These are phyloP conservation scores for Ephialtes manifestator DNA, from an alignment of 2,888 invertebrate species.

Conservation along the genomic window DNA sequence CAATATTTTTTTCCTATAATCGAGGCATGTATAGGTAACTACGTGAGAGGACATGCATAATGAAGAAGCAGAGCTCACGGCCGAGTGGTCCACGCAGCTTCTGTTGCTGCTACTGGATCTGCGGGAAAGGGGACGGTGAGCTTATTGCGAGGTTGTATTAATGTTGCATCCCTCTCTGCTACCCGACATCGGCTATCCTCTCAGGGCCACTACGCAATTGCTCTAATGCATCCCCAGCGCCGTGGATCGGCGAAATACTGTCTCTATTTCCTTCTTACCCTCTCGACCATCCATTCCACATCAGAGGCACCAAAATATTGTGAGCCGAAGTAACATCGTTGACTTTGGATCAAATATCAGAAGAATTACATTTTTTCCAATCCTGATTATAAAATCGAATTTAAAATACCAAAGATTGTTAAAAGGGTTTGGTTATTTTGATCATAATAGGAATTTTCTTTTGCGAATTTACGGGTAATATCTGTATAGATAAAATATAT, in stretches of 20 bases:
- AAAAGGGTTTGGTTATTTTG: no score
- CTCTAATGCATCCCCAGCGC: conserved; percentile 78
- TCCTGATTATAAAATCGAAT: background rate
- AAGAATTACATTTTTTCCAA: no score
- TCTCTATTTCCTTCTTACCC: conserved; percentile 67
- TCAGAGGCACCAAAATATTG: conserved; percentile 37
- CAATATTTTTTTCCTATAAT: conserved; percentile 60
- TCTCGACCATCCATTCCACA: conserved; percentile 59
- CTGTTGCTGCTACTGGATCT: conserved; percentile 55
- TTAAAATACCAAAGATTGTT: background rate
- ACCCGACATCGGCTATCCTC: conserved; percentile 77
- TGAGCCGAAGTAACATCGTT: background rate
- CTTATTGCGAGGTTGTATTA: conserved; percentile 76
- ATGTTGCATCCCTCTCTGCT: conserved; percentile 77
- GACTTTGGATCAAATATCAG: background rate
- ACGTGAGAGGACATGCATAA: conserved; percentile 77
- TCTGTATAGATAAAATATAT: no score
- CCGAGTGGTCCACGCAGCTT: conserved; percentile 71
- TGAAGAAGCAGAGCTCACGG: conserved; percentile 74
- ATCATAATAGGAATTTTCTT: no score
- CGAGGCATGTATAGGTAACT: conserved; percentile 37
- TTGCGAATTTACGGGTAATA: no score
- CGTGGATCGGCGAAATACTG: conserved; percentile 72
- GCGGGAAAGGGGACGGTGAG: conserved; percentile 41
- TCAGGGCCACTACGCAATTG: conserved; percentile 79